Percentiles rank a stretch among this genome's conserved stretches.
phyloP scores from a whole-genome alignment of 2,888 invertebrate genomes.

The Acrocera orbiculus region DNA sequence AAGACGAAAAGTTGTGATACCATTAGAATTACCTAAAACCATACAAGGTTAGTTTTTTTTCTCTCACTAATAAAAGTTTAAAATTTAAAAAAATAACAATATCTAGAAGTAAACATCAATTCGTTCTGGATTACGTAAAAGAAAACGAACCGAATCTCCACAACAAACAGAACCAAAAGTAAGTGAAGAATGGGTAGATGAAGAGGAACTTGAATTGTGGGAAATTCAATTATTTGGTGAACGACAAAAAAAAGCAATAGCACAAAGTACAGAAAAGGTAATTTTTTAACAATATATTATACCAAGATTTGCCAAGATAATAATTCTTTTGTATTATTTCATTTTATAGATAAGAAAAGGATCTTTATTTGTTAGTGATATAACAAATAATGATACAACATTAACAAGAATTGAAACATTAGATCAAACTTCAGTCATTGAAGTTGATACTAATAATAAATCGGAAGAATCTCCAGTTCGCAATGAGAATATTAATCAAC shows the following conservation, averaged over 20 bases:
- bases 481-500: too few species aligned
- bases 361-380: too few species aligned
- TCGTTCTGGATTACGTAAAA: conserved; percentile 77
- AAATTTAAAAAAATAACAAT: neutral
- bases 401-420: too few species aligned
- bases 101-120: conserved; percentile 80
- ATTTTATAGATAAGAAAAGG: too few species aligned
- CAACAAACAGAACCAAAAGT: conserved; percentile 90
- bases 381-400: too few species aligned
- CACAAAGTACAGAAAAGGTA: too few species aligned
- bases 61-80: conserved; percentile 2
- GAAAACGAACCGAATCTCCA: conserved; percentile 85
- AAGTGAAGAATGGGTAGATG: conserved; percentile 89
- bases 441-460: too few species aligned
- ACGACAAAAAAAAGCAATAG: conserved; percentile 53
- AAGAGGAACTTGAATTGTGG: conserved; percentile 90
- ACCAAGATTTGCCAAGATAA: too few species aligned
- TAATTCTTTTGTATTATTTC: too few species aligned
- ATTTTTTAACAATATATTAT: too few species aligned
- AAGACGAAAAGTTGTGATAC: conserved; percentile 84
- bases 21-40: conserved; percentile 80
- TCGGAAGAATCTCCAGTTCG: too few species aligned
- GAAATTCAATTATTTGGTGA: conserved; percentile 89
- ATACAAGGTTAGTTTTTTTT: conserved; percentile 44
- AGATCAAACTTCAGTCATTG: too few species aligned